Percentiles rank a stretch among this genome's conserved stretches.
These are phyloP conservation scores for Leptarthrus brevirostris DNA, from an alignment of 2,888 invertebrate species.

Conservation along the genomic window DNA sequence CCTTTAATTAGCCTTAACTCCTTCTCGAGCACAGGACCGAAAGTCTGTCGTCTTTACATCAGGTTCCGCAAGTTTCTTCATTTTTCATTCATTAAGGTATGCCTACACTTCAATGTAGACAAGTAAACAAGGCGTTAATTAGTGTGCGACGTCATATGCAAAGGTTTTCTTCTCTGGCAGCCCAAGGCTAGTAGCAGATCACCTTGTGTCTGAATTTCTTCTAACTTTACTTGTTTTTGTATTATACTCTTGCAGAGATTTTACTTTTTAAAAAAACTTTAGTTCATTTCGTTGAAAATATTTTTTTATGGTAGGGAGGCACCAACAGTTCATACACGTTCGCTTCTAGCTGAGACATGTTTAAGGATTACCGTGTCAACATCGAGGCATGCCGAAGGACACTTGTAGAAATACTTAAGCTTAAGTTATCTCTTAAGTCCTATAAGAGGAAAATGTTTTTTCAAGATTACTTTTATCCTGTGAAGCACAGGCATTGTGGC, in stretches of 20 bases:
- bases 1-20: conserved; percentile 6
- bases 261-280: conserved; percentile 32
- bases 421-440: conserved; percentile 35
- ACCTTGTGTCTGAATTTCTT: background rate
- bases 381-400: conserved; percentile 31
- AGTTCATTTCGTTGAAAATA: conserved; percentile 32
- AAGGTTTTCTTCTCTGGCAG: conserved; percentile 4
- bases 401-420: conserved; percentile 8
- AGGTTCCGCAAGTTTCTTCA: conserved; percentile 17
- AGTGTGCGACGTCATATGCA: conserved; percentile 33
- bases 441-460: conserved; percentile 43
- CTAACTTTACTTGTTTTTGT: background rate
- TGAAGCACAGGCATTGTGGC: conserved; percentile 19
- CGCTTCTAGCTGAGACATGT: background rate
- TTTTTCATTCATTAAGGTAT: conserved; percentile 34
- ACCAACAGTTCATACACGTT: background rate
- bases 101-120: conserved; percentile 48
- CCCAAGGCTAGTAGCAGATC: conserved; percentile 8
- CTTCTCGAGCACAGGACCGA: background rate
- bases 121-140: conserved; percentile 49
- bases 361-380: conserved; percentile 32
- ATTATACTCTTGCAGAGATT: conserved; percentile 11
- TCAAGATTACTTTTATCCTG: conserved; percentile 31
- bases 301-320: background rate
- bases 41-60: background rate